Evolutionary conservation across 2,888 invertebrate genomes (phyloP), one percentile per base, ranked within the genome.

Genomic region (Epicampocera succincta): DNA sequence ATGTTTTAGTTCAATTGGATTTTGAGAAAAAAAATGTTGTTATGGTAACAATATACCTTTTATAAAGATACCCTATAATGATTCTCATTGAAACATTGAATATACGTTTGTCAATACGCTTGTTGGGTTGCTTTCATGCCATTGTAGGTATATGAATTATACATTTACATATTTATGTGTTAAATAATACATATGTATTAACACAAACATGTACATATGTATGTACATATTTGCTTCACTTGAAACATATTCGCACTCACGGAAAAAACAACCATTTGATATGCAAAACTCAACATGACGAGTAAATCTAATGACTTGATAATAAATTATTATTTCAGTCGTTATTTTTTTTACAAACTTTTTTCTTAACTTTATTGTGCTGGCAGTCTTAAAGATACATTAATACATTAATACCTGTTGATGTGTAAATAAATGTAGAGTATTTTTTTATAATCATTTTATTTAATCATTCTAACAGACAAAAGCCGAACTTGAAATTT

Each of bases 301-400:
- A 80, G 66, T 76, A 76, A 74, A 71, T 58, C 66, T 68, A 66
- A 73, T 65, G 44, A 77, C 33, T 77, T 73, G 58, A 58, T 48
- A 74, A 69, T 74, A 77, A 77, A 81, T 81, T 52, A 73, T 48
- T 38, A 77, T 48, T 73, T 60, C 17, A 68, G 79, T 48, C 44
- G 42, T 68, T 46, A 38, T 54, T 58, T 65, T 68, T n/a, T 33
- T 46, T 63, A 63, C 12, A 33, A 25, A 42, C 11, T 52, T 52
- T 42, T 52, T 44, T 44, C 4, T 33, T 9, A 33, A 19, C 29
- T 56, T 68, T 68, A 15, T 48, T 58, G 29, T 29, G 13, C 17
- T 54, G 17, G 42, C 25, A 29, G 42, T 15, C 15, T 54, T 42
- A 40, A 52, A 11, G 48, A 48, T 48, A 48, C 12, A 33, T 19